These are phyloP conservation scores for Catostomus latipinnis DNA, from an alignment of 2,797 vertebrate genomes.

Conservation along the genomic window DNA sequence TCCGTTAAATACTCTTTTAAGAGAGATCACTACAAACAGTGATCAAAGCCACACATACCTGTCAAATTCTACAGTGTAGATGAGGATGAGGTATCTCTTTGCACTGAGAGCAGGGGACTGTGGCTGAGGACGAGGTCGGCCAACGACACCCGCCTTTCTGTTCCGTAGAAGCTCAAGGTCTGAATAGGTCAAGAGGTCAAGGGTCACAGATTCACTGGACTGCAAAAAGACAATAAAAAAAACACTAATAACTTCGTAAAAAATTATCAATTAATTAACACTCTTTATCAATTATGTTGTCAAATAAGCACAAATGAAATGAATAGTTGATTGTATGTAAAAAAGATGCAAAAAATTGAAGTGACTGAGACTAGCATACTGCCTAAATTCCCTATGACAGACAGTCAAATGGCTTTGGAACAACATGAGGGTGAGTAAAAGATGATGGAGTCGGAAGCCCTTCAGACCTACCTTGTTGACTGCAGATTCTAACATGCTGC, in stretches of 20 bases:
- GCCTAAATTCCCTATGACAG: too few relatives aligned
- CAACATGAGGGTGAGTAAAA: too few relatives aligned
- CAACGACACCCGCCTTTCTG: slow-evolving; percentile 83
- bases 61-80: slow-evolving; percentile 97
- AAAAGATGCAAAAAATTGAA: too few relatives aligned
- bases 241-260: background rate
- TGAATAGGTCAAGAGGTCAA: slow-evolving; percentile 91
- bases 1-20: background rate
- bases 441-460: background rate
- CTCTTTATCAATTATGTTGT: too few relatives aligned
- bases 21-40: background rate
- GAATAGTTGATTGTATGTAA: too few relatives aligned
- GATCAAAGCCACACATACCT: slow-evolving; percentile 75
- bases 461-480: slow-evolving; percentile 81
- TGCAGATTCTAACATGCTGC: slow-evolving; percentile 94
- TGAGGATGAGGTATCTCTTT: slow-evolving; percentile 93
- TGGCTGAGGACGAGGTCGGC: slow-evolving; percentile 74
- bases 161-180: slow-evolving; percentile 91
- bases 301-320: too few relatives aligned
- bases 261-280: background rate
- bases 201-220: slow-evolving; percentile 90
- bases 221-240: slow-evolving; percentile 58
- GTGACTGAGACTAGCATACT: too few relatives aligned
- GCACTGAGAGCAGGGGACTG: slow-evolving; percentile 82
- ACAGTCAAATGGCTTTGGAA: too few relatives aligned